Percentiles rank a stretch among this genome's conserved stretches.
Conservation (phyloP, 2,888 invertebrate genomes). For the Ommatoiulus sabulosus region DNA sequence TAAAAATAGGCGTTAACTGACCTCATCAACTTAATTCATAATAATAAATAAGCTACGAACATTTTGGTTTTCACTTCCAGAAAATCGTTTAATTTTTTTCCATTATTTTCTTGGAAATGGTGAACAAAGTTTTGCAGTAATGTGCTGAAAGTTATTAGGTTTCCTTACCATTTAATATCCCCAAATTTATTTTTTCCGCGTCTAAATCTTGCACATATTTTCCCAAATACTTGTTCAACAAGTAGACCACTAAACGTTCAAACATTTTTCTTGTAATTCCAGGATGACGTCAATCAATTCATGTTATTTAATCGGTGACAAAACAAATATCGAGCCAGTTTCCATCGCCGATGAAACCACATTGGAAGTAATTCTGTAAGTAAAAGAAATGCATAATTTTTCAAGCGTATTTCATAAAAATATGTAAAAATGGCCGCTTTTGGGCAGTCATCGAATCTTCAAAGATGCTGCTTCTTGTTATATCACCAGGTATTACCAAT, state of each 20-base stretch:
- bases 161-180: conserved; percentile 81
- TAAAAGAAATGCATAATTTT: background rate
- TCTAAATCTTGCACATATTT: conserved; percentile 86
- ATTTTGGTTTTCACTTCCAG: background rate
- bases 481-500: too few relatives aligned
- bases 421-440: background rate
- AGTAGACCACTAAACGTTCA: conserved; percentile 82
- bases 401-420: background rate
- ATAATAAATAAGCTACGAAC: background rate
- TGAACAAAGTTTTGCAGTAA: background rate
- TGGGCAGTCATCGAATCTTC: too few relatives aligned
- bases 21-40: background rate
- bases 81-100: background rate
- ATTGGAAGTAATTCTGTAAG: background rate
- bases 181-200: conserved; percentile 84
- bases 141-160: background rate
- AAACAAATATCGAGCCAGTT: background rate
- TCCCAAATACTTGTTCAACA: conserved; percentile 83
- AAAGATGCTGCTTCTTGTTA: too few relatives aligned
- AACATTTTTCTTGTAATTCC: conserved; percentile 72
- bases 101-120: background rate
- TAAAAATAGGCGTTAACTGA: too few relatives aligned
- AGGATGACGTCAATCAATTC: background rate
- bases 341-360: background rate
- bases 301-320: background rate